phyloP scores from a whole-genome alignment of 2,888 invertebrate species.

The Cryptocheilus praepositus region DNA sequence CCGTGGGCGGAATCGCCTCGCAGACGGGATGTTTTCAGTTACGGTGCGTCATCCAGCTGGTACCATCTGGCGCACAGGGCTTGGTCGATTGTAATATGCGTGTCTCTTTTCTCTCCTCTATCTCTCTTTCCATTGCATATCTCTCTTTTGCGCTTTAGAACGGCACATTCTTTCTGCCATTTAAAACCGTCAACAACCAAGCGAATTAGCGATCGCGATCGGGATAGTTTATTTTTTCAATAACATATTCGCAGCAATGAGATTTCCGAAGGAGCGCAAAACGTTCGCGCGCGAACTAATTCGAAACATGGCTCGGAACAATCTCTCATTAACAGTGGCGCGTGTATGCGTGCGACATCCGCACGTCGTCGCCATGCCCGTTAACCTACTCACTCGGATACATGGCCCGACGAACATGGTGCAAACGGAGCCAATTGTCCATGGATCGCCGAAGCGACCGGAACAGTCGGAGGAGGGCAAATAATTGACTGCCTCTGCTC shows the following conservation, averaged over 20 bases:
- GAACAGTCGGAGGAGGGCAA: slow-evolving; percentile 1
- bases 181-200: too few relatives aligned
- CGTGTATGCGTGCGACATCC: too few relatives aligned
- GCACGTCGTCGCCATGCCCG: slow-evolving; percentile 2
- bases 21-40: slow-evolving; percentile 53
- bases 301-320: too few relatives aligned
- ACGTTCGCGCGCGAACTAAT: neutral
- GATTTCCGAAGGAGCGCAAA: neutral
- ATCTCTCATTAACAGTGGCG: too few relatives aligned
- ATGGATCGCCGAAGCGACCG: neutral
- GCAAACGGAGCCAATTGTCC: slow-evolving; percentile 11
- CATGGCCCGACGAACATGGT: slow-evolving; percentile 4
- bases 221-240: too few relatives aligned
- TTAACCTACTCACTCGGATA: neutral
- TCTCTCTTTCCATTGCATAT: slow-evolving; percentile 13
- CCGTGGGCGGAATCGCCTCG: slow-evolving; percentile 45
- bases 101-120: slow-evolving; percentile 16
- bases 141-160: slow-evolving; percentile 12
- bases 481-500: slow-evolving; percentile 8
- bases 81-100: slow-evolving; percentile 47
- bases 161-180: too few relatives aligned
- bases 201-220: too few relatives aligned
- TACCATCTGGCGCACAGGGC: slow-evolving; percentile 61
- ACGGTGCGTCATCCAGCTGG: slow-evolving; percentile 60
- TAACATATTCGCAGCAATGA: neutral